Evolutionary conservation across 2,113 vertebrate species (phyloP), one percentile per base, ranked within the genome.

Genomic region (Bucco capensis): DNA sequence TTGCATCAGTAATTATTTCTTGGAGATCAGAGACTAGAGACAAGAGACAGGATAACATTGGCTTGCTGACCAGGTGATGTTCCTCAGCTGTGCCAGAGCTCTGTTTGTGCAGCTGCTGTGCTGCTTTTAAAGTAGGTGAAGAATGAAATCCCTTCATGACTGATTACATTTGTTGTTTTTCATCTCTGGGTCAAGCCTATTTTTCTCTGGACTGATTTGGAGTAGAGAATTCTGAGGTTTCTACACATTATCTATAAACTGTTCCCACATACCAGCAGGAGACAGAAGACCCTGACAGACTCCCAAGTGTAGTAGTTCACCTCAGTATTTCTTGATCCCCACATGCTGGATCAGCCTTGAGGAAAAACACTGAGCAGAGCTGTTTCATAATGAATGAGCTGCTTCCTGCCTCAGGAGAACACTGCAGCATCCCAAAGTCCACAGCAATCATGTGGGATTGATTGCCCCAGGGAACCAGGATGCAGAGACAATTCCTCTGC

Each of bases 71-170:
- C 81, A 84, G 49, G 74, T 89, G 86, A 93, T 64, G 24, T 72
- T 90, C 50, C 79, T 94, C 77, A 74, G 7, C 44, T 56, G 51
- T 81, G 83, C 86, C 86, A 94, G 53, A 82, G 79, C 57, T 82
- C 62, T 89, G 71, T 94, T 94, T 91, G 72, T 77, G 70, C 77
- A 92, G 89, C 92, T 94, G 73, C 31, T 3, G 3, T 50, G 57
- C 66, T 73, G 62, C 53, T 67, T 84, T 72, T 49, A 12, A 78
- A 72, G 33, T 12, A 72, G 51, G 24, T 50, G 73, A 88, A 86
- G 50, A 93, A 83, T 78, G 12, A 92, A 90, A 76, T 62, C 35
- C 57, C 21, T 74, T 77, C 53, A 44, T 38, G 27, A 76, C 44
- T 67, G 54, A 80, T 14, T 49, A 77, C 54, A 38, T 37, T 66